phyloP scores from a whole-genome alignment of 2,113 vertebrate species.

The Felis chaus region DNA sequence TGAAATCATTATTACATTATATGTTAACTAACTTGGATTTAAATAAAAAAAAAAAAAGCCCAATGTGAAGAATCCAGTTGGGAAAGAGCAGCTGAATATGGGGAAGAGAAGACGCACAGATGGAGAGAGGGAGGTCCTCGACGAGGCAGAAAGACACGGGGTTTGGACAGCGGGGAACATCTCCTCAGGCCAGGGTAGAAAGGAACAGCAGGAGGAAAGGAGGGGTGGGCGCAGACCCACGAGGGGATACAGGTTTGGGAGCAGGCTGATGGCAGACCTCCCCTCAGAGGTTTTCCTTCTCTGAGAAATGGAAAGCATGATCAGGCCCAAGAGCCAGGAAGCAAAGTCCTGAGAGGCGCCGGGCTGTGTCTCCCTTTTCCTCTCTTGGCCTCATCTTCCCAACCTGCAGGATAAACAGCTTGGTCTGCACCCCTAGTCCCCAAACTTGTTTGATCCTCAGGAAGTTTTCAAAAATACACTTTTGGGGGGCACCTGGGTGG shows the following conservation, averaged over 20 bases:
- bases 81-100: neutral
- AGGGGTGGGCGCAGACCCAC: rapidly evolving
- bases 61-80: neutral
- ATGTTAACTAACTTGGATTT: no score
- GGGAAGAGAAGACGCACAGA: neutral
- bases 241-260: neutral
- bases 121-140: neutral
- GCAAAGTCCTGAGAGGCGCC: neutral
- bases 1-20: no score
- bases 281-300: neutral
- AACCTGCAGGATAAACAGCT: neutral
- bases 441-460: neutral
- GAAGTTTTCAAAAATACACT: neutral
- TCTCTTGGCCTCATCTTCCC: neutral
- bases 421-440: neutral
- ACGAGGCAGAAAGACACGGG: neutral
- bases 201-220: neutral
- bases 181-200: neutral
- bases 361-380: neutral
- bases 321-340: neutral
- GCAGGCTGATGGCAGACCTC: neutral
- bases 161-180: neutral
- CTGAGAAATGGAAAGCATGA: neutral
- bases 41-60: neutral
- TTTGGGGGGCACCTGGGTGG: neutral